Evolutionary conservation across 2,888 invertebrate genomes (phyloP).

Genomic region (Eupithecia exiguata): DNA sequence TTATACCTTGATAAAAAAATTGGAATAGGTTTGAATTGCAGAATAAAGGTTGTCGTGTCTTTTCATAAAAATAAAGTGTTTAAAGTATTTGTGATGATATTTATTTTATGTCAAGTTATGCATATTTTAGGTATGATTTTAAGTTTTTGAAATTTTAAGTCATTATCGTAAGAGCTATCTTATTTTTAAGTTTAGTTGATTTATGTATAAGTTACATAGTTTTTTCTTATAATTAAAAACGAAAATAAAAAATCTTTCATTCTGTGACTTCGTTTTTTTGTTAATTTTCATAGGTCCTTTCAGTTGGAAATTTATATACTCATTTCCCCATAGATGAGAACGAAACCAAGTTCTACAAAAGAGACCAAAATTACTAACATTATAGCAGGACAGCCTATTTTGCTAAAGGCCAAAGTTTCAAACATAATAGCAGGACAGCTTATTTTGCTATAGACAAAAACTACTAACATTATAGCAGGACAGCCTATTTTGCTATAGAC

Average conservation of each 20-base stretch:
- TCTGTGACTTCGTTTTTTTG: conserved; percentile 18
- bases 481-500: too few species aligned
- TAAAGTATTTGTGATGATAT: conserved; percentile 54
- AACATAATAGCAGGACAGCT: too few species aligned
- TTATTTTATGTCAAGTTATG: conserved; percentile 51
- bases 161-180: conserved; percentile 40
- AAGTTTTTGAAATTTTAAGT: conserved; percentile 50
- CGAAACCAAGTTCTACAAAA: neutral
- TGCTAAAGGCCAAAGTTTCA: too few species aligned
- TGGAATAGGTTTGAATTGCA: neutral
- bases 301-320: neutral
- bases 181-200: conserved; percentile 41
- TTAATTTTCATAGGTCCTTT: neutral
- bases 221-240: conserved; percentile 40
- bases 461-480: too few species aligned
- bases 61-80: conserved; percentile 31
- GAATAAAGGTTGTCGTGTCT: conserved; percentile 9
- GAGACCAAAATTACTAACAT: too few species aligned
- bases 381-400: too few species aligned
- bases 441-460: too few species aligned
- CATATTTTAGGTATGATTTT: conserved; percentile 36
- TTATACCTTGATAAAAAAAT: neutral
- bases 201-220: conserved; percentile 41
- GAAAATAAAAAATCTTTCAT: conserved; percentile 33
- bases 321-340: neutral